Conservation (phyloP, 2,888 invertebrate genomes). For the Itoplectis maculator region DNA sequence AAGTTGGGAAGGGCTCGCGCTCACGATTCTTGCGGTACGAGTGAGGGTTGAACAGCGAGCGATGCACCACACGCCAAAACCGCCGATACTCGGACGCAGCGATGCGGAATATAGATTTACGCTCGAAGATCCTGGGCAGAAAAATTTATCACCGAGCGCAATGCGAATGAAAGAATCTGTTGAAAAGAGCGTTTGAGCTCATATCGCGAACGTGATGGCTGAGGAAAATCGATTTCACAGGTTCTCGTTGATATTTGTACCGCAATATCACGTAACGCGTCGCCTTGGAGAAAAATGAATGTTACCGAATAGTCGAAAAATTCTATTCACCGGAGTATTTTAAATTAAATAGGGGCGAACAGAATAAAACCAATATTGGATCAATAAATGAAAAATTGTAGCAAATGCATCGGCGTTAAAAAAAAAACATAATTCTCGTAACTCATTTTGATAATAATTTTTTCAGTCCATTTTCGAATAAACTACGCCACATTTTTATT, state of each 20-base stretch:
- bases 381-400: no score
- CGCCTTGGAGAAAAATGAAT: no score
- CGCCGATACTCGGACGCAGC: slow-evolving; percentile 12
- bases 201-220: slow-evolving; percentile 37
- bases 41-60: neutral
- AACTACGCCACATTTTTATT: no score
- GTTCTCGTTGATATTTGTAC: slow-evolving; percentile 35
- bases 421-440: no score
- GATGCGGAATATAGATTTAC: slow-evolving; percentile 35
- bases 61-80: neutral
- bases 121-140: slow-evolving; percentile 48
- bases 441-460: no score
- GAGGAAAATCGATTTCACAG: slow-evolving; percentile 45
- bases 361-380: no score
- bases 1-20: neutral
- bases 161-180: slow-evolving; percentile 53
- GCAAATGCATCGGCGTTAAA: no score
- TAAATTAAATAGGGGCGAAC: no score
- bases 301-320: no score
- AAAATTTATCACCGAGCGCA: slow-evolving; percentile 53
- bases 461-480: no score
- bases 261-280: neutral
- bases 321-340: no score
- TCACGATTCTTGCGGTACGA: neutral
- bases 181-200: slow-evolving; percentile 41